These are phyloP conservation scores for Osmerus mordax DNA, from an alignment of 2,113 vertebrate species.

Conservation along the genomic window DNA sequence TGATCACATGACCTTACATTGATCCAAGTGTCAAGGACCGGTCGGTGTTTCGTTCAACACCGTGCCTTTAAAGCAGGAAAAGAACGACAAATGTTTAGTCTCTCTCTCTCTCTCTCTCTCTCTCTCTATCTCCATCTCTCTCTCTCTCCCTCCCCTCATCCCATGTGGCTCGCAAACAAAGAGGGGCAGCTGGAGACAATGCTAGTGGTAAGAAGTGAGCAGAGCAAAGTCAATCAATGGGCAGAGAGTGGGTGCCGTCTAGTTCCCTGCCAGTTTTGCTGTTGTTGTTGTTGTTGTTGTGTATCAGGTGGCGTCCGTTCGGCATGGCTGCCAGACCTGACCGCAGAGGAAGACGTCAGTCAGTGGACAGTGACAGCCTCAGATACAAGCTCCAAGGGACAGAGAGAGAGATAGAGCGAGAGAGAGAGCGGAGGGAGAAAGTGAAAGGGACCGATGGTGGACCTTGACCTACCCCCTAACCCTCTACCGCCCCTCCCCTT, in stretches of 20 bases:
- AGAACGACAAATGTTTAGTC: conserved; percentile 43
- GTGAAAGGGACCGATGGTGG: conserved; percentile 42
- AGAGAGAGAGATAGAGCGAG: conserved; percentile 30
- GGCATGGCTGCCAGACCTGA: conserved; percentile 66
- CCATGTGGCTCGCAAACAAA: conserved; percentile 36
- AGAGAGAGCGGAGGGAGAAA: conserved; percentile 18
- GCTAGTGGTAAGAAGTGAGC: conserved; percentile 66
- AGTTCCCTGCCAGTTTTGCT: conserved; percentile 22
- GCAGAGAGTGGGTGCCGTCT: conserved; percentile 39
- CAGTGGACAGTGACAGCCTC: conserved; percentile 69
- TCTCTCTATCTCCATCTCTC: conserved; percentile 46
- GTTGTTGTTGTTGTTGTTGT: conserved; percentile 42
- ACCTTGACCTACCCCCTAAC: conserved; percentile 73
- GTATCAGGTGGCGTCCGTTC: conserved; percentile 69
- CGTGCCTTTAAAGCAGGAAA: conserved; percentile 41
- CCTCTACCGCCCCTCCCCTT: conserved; percentile 28
- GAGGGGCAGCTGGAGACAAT: conserved; percentile 57
- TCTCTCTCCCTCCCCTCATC: background rate
- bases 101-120: too few species aligned
- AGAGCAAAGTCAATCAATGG: conserved; percentile 65
- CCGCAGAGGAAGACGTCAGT: conserved; percentile 64
- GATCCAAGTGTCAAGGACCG: too few species aligned
- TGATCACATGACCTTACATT: too few species aligned
- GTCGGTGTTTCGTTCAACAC: background rate
- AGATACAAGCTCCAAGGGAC: conserved; percentile 69